phyloP scores from a whole-genome alignment of 2,888 invertebrate genomes.

The Torymus texanus region DNA sequence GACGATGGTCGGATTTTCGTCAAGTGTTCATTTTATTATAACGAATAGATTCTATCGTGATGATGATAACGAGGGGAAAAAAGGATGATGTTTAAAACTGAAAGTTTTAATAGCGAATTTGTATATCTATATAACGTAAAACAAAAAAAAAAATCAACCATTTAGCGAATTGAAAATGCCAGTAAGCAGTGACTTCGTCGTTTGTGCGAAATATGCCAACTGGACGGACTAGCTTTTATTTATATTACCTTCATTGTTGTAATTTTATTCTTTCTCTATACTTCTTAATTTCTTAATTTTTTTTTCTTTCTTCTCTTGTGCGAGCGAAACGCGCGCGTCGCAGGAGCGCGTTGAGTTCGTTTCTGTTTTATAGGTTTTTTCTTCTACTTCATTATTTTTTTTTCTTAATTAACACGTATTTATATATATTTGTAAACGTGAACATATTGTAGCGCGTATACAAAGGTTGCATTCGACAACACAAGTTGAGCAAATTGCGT shows the following conservation, averaged over 20 bases:
- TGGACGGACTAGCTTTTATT: conserved; percentile 44
- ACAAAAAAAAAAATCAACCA: conserved; percentile 27
- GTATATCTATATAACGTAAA: conserved; percentile 31
- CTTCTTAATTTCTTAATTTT: conserved; percentile 2
- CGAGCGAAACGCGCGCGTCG: background rate
- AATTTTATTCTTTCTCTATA: conserved; percentile 37
- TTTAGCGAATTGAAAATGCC: conserved; percentile 50
- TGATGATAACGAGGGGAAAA: conserved; percentile 43
- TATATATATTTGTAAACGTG: conserved; percentile 41
- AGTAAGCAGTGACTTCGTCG: conserved; percentile 29
- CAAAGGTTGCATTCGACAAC: conserved; percentile 20
- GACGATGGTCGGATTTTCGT: conserved; percentile 21
- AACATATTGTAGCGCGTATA: conserved; percentile 25
- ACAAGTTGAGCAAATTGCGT: conserved; percentile 23
- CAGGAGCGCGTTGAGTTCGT: background rate
- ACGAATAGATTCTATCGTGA: conserved; percentile 34
- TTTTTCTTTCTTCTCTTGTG: conserved; percentile 18
- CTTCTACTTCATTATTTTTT: conserved; percentile 7
- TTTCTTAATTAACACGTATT: conserved; percentile 44
- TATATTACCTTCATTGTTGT: conserved; percentile 39
- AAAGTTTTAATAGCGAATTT: conserved; percentile 55
- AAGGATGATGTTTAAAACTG: conserved; percentile 51
- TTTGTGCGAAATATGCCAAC: conserved; percentile 31
- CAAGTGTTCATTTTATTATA: conserved; percentile 32
- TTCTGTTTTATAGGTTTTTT: conserved; percentile 1